Evolutionary conservation across 2,888 invertebrate species (phyloP), one percentile per base, ranked within the genome.

Genomic region (Dastarcus helophoroides): DNA sequence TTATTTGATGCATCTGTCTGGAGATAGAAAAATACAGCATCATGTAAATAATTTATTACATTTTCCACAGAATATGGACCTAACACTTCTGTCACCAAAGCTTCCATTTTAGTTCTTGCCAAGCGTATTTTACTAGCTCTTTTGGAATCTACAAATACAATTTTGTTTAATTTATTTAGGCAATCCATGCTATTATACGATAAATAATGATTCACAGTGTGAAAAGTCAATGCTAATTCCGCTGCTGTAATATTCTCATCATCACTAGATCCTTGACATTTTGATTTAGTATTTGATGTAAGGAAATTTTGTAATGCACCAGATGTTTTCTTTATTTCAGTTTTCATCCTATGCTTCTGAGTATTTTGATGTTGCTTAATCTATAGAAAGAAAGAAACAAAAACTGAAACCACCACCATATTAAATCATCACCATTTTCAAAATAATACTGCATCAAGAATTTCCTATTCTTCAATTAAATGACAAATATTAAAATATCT

Each of bases 131-230:
- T 23, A 13, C 15, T n/a, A 11, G 30, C 32, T 8, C 23, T 32
- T 25, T 24, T 26, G n/a, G 30, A 38, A 30, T 38, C 24, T n/a
- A 6, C 29, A 38, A 32, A 35, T 13, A 35, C n/a, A n/a, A n/a
- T n/a, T n/a, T n/a, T n/a, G n/a, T n/a, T n/a, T n/a, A n/a, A n/a
- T n/a, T n/a, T n/a, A n/a, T n/a, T n/a, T n/a, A n/a, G n/a, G n/a
- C n/a, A n/a, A n/a, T 49, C 47, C 46, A 43, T 40, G 32, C 42
- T 46, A 37, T 48, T 50, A 29, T 48, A 49, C 3, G 48, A 49
- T 4, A 46, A 33, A 41, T 50, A 46, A 37, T 51, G 48, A 31
- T 50, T 50, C 4, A 51, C 46, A 32, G 43, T 43, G 33, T 49
- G 47, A 29, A 32, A 50, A 37, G 46, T 42, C 33, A 46, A 14